Evolutionary conservation across 2,797 vertebrate genomes (phyloP).

Genomic region (Danio tinwini): DNA sequence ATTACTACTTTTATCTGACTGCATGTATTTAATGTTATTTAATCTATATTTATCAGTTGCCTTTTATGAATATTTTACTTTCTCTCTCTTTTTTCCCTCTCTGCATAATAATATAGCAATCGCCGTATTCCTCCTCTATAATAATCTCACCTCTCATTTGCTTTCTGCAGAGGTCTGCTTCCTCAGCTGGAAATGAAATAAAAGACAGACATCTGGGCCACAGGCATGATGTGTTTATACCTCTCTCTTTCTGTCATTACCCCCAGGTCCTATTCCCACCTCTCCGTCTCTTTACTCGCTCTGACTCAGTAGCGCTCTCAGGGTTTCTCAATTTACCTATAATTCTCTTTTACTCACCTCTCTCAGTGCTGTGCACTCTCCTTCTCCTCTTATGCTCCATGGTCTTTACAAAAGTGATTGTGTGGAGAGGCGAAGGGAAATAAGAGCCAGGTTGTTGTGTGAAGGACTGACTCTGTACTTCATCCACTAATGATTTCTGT

Average conservation of each 20-base stretch:
- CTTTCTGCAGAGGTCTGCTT: slow-evolving; percentile 43
- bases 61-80: neutral
- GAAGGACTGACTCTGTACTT: neutral
- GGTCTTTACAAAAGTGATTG: slow-evolving; percentile 31
- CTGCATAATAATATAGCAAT: slow-evolving; percentile 16
- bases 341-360: slow-evolving; percentile 52
- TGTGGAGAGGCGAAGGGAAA: neutral
- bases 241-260: slow-evolving; percentile 35
- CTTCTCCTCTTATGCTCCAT: slow-evolving; percentile 6
- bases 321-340: slow-evolving; percentile 32
- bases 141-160: slow-evolving; percentile 33
- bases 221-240: slow-evolving; percentile 50
- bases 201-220: slow-evolving; percentile 54
- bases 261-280: slow-evolving; percentile 30
- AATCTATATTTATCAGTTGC: neutral
- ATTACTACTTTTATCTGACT: no score
- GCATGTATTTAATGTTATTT: no score
- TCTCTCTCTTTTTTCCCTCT: slow-evolving; percentile 63
- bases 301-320: slow-evolving; percentile 24
- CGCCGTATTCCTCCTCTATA: slow-evolving; percentile 9
- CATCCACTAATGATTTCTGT: neutral
- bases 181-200: slow-evolving; percentile 58
- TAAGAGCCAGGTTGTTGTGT: slow-evolving; percentile 1
- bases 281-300: slow-evolving; percentile 7
- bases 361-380: slow-evolving; percentile 11